A percentile compares a stretch with the other conserved stretches of the same genome.
Evolutionary conservation across 2,888 invertebrate species (phyloP).

Genomic region (Morpho achilles): DNA sequence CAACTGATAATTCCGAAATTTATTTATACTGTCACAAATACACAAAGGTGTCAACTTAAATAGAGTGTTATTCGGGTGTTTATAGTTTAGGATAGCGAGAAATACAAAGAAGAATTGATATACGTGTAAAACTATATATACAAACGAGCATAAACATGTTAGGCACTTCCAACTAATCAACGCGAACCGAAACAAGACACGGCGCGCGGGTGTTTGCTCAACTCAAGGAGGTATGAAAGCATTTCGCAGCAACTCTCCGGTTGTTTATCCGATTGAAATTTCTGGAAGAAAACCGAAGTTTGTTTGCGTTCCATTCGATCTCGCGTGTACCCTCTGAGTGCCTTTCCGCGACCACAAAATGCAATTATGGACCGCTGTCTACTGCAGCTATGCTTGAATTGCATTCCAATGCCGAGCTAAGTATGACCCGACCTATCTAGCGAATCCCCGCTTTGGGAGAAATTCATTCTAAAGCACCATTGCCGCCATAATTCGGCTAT

Average conservation of each 20-base stretch:
- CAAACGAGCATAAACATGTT: neutral
- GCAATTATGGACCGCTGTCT: conserved; percentile 74
- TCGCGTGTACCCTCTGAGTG: conserved; percentile 59
- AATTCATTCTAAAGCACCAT: conserved; percentile 22
- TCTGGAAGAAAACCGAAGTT: conserved; percentile 63
- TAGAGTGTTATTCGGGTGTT: too few relatives aligned
- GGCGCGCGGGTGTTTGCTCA: conserved; percentile 26
- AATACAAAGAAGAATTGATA: neutral
- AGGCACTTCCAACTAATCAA: conserved; percentile 21
- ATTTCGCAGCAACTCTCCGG: conserved; percentile 36
- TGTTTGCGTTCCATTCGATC: conserved; percentile 69
- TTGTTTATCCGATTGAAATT: conserved; percentile 57
- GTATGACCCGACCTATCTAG: conserved; percentile 42
- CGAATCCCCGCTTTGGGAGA: conserved; percentile 28
- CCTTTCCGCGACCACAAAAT: conserved; percentile 69
- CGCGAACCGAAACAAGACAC: conserved; percentile 22
- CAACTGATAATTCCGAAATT: too few relatives aligned
- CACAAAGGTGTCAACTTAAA: too few relatives aligned
- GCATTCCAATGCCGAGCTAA: conserved; percentile 60
- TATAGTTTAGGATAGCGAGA: too few relatives aligned
- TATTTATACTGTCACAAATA: too few relatives aligned
- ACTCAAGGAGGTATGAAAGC: conserved; percentile 35
- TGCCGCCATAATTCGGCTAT: conserved; percentile 24
- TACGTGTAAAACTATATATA: neutral
- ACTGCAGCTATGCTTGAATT: conserved; percentile 65